Base-by-base conservation (phyloP, 2,888 invertebrate genomes). In the Empis stercorea region DNA sequence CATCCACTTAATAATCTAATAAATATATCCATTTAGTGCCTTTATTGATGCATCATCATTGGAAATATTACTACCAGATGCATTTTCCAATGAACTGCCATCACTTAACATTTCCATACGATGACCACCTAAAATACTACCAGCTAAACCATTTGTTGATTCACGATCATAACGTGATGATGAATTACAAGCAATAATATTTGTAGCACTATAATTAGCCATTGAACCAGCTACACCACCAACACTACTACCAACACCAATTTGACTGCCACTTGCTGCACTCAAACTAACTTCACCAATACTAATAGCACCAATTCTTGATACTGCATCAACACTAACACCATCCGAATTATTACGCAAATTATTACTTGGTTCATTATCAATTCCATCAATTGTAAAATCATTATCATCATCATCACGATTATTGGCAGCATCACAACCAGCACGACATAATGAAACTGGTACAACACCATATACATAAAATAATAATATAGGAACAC, bases 381-480 rank as follows among this genome's bases (percentile, higher is more conserved):
- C 34, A n/a, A n/a, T n/a, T 34, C 71, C 70, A 53, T 73, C 73
- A 52, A 75, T 74, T 55, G 76, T 75, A 56, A 75, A 73, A 52
- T 76, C 76, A 53, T 73, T 66, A 4, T 75, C 74, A 14, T 80
- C 74, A 14, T 80, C 70, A 40, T 68, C 68, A 23, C 68, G 67
- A 45, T 64, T 65, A 36, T 81, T 77, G 20, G 75, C 76, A 14
- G 81, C 79, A 1, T 83, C 83, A 61, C 84, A 81, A 32, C 89
- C 89, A 57, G 87, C 87, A 50, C 91, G 80, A 66, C 91, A 92
- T 61, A 92, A 75, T 44, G 89, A 89, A 11, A 58, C 55, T 27
- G 92, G 92, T 55, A 92, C 89, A 48, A 92, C 91, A 51, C 91
- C 92, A 71, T 92, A 92, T 56, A 92, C 89, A 73, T 92, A 92